Percentiles rank a stretch among this genome's conserved stretches.
phyloP scores from a whole-genome alignment of 2,888 invertebrate genomes.

The Pseudeuparius sepicola region DNA sequence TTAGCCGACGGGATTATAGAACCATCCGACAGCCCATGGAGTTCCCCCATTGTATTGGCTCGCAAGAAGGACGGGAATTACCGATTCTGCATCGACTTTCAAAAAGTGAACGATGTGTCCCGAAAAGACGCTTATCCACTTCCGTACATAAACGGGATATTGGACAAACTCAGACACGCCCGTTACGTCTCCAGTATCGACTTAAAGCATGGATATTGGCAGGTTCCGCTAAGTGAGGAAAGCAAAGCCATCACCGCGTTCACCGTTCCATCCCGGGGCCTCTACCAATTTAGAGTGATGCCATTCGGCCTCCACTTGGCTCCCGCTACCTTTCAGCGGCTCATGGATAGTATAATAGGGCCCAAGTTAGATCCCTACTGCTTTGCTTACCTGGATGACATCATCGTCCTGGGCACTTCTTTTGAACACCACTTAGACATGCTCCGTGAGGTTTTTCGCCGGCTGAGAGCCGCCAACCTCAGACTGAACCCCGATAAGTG shows the following conservation, averaged over 20 bases:
- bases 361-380: background rate
- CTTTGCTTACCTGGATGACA: conserved; percentile 1
- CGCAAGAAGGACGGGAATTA: conserved; percentile 2
- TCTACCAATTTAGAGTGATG: conserved; percentile 28
- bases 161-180: conserved; percentile 26
- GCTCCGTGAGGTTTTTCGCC: background rate
- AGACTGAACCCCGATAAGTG: conserved; percentile 19
- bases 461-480: conserved; percentile 7
- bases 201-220: conserved; percentile 12
- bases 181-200: conserved; percentile 28
- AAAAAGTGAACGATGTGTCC: too few relatives aligned
- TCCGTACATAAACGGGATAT: conserved; percentile 25
- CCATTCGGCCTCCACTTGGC: conserved; percentile 27
- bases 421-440: background rate
- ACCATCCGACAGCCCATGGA: too few relatives aligned
- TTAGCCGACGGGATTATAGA: too few relatives aligned
- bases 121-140: conserved; percentile 29
- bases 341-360: conserved; percentile 6
- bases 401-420: background rate
- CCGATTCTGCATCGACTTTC: too few relatives aligned
- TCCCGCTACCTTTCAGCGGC: conserved; percentile 27
- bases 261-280: conserved; percentile 24
- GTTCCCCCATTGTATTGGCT: conserved; percentile 1
- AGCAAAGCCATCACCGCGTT: conserved; percentile 4
- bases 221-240: background rate